Evolutionary conservation across 1,140 invertebrate genomes (phyloP).

Genomic region (Drosophila pseudoananassae): DNA sequence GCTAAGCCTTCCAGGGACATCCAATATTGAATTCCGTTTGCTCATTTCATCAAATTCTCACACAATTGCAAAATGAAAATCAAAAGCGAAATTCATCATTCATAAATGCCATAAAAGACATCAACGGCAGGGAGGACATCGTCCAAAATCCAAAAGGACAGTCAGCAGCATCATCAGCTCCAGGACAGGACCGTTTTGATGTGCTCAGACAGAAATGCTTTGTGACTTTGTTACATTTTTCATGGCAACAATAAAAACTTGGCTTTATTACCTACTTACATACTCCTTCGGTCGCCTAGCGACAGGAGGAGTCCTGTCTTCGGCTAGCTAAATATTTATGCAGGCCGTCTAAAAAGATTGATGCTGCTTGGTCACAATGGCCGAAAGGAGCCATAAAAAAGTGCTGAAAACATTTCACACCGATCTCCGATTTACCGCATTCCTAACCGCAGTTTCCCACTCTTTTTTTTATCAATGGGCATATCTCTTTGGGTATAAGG

Average conservation of each 20-base stretch:
- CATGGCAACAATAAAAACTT: constrained; percentile 76
- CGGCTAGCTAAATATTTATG: constrained; percentile 72
- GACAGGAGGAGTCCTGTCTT: constrained; percentile 24
- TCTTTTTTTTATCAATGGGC: neutral
- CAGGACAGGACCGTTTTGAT: constrained; percentile 53
- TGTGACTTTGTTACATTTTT: constrained; percentile 81
- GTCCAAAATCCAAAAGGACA: constrained; percentile 44
- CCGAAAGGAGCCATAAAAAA: constrained; percentile 44
- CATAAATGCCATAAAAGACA: constrained; percentile 63
- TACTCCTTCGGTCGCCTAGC: constrained; percentile 10
- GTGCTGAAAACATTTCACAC: constrained; percentile 57
- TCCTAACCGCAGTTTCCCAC: constrained; percentile 28
- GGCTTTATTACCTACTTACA: constrained; percentile 77
- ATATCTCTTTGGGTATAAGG: too few relatives aligned
- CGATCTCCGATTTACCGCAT: constrained; percentile 44
- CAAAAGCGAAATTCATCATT: constrained; percentile 73
- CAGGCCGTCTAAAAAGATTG: constrained; percentile 68
- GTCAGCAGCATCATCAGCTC: constrained; percentile 15
- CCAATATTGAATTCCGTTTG: constrained; percentile 42
- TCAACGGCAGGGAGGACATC: constrained; percentile 19
- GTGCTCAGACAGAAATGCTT: constrained; percentile 70
- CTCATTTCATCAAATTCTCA: constrained; percentile 64
- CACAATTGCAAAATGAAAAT: constrained; percentile 67
- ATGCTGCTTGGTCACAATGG: constrained; percentile 63
- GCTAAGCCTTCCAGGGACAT: constrained; percentile 30